Percentiles rank a stretch among this genome's conserved stretches.
Conservation (phyloP, 2,888 invertebrate species). For the Drosophila mercatorum region DNA sequence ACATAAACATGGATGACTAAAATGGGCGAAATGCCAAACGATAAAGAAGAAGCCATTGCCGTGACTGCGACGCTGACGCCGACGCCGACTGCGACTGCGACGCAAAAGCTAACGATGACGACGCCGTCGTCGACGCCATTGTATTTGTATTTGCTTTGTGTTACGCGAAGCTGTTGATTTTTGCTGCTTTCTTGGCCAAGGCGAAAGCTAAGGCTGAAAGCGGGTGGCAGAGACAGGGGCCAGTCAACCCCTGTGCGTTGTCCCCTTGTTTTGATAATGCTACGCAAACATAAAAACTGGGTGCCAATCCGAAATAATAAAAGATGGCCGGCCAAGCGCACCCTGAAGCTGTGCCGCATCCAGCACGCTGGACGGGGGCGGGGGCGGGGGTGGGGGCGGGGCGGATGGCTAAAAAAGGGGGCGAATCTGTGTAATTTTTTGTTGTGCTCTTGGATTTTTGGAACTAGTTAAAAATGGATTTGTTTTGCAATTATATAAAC, state of each 20-base stretch:
- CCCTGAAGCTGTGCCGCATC: slow-evolving; percentile 40
- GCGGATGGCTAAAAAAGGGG: slow-evolving; percentile 34
- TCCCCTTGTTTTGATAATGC: slow-evolving; percentile 81
- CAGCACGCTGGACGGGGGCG: no score
- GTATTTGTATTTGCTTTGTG: slow-evolving; percentile 71
- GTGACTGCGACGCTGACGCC: slow-evolving; percentile 17
- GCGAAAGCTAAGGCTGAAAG: slow-evolving; percentile 24
- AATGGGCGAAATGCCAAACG: slow-evolving; percentile 82
- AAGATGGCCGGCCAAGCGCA: slow-evolving; percentile 78
- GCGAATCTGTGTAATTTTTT: slow-evolving; percentile 73
- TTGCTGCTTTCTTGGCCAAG: slow-evolving; percentile 57
- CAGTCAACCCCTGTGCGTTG: slow-evolving; percentile 73
- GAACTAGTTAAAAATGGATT: not conserved
- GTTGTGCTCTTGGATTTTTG: slow-evolving; percentile 35
- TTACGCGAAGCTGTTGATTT: slow-evolving; percentile 71
- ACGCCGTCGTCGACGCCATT: slow-evolving; percentile 51
- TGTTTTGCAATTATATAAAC: slow-evolving; percentile 1
- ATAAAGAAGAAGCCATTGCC: slow-evolving; percentile 77
- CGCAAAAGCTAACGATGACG: slow-evolving; percentile 14
- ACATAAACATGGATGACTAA: slow-evolving; percentile 78
- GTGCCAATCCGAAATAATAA: slow-evolving; percentile 80
- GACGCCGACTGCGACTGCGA: slow-evolving; percentile 14
- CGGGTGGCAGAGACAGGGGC: slow-evolving; percentile 16
- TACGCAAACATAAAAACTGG: slow-evolving; percentile 81
- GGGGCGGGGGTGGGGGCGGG: not conserved